These are phyloP conservation scores for Eristalis arbustorum DNA, from an alignment of 2,888 invertebrate species.

Conservation along the genomic window DNA sequence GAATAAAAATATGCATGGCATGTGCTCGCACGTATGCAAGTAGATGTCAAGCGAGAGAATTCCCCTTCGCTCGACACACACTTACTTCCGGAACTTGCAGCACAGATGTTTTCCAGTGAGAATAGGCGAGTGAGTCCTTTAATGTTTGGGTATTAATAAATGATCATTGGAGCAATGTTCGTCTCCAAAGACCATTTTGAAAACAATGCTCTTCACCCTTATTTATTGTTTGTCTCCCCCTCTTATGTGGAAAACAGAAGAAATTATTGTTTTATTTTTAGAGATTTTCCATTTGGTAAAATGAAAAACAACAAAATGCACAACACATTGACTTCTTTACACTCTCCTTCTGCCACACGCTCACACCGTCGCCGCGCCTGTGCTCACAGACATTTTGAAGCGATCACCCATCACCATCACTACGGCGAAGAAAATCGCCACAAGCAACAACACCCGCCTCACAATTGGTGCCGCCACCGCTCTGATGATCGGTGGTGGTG, in stretches of 20 bases:
- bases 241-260: slow-evolving; percentile 1
- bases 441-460: slow-evolving; percentile 60
- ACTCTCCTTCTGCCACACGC: slow-evolving; percentile 29
- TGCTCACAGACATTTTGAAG: neutral
- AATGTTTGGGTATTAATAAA: neutral
- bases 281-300: slow-evolving; percentile 49
- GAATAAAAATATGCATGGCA: neutral
- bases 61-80: neutral
- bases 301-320: slow-evolving; percentile 21
- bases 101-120: neutral
- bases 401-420: slow-evolving; percentile 35
- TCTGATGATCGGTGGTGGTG: slow-evolving; percentile 38
- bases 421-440: slow-evolving; percentile 54
- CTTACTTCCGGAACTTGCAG: neutral
- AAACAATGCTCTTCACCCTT: slow-evolving; percentile 62
- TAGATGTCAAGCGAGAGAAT: neutral
- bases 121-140: neutral
- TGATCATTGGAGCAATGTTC: neutral
- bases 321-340: slow-evolving; percentile 43
- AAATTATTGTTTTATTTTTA: slow-evolving; percentile 56
- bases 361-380: slow-evolving; percentile 32
- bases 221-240: slow-evolving; percentile 41
- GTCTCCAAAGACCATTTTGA: slow-evolving; percentile 19
- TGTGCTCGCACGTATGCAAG: neutral
- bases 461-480: slow-evolving; percentile 59